A percentile compares a stretch with the other conserved stretches of the same genome.
Conservation (phyloP, 2,113 vertebrate species). For the Hydrolagus affinis region DNA sequence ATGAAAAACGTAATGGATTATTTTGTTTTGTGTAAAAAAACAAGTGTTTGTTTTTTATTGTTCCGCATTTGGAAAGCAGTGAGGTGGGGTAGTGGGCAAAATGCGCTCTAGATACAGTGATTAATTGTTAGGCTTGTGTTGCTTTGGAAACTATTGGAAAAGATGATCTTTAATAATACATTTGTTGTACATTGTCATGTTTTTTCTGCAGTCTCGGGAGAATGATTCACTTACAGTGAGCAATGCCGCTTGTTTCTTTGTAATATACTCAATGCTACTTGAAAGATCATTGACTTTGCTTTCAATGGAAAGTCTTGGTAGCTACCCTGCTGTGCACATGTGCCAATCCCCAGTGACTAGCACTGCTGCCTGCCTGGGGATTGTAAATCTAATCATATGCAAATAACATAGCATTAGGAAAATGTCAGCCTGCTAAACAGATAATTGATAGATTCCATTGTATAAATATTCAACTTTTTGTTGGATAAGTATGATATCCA, state of each 20-base stretch:
- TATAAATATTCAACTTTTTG: background rate
- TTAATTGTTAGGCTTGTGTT: background rate
- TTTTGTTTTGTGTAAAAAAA: no score
- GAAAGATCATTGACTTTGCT: background rate
- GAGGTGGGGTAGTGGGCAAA: no score
- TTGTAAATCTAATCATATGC: background rate
- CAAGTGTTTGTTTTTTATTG: no score
- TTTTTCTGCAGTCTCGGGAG: background rate
- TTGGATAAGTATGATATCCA: background rate
- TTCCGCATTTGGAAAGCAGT: no score
- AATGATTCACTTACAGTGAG: background rate
- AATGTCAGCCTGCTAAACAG: background rate
- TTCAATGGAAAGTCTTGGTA: background rate
- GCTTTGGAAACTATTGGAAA: conserved; percentile 4
- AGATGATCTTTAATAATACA: conserved; percentile 23
- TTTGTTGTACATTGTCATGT: conserved; percentile 3
- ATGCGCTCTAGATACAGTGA: no score
- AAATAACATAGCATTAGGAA: background rate
- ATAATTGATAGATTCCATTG: background rate
- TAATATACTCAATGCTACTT: background rate
- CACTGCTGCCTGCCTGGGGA: background rate
- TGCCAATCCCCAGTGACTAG: background rate
- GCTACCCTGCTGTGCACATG: background rate
- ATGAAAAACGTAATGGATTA: no score
- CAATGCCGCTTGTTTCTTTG: background rate